phyloP scores from a whole-genome alignment of 1,140 invertebrate species.

The Caenorhabditis elegans region DNA sequence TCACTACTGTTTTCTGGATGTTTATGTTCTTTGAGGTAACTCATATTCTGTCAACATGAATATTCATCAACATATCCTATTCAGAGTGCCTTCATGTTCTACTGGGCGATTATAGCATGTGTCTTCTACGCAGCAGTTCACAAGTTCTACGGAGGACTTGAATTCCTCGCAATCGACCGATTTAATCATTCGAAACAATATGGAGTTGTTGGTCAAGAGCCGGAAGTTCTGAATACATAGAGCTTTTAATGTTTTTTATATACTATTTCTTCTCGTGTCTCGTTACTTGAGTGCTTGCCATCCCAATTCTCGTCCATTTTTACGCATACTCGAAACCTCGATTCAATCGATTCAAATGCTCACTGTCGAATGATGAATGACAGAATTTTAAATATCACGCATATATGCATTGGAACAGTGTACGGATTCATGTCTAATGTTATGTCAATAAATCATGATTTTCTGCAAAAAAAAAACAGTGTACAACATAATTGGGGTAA shows the following conservation, averaged over 20 bases:
- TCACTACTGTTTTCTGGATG: slow-evolving; percentile 39
- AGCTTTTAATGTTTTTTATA: too few species aligned
- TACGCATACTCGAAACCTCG: background rate
- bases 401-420: background rate
- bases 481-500: too few species aligned
- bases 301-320: background rate
- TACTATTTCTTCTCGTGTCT: background rate
- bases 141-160: slow-evolving; percentile 55
- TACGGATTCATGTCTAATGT: too few species aligned
- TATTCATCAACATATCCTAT: background rate
- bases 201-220: background rate
- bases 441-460: background rate
- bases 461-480: background rate
- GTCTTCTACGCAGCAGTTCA: slow-evolving; percentile 52
- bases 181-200: slow-evolving; percentile 23
- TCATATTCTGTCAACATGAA: background rate
- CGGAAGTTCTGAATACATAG: background rate
- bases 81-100: slow-evolving; percentile 29
- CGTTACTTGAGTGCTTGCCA: background rate
- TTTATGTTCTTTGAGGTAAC: slow-evolving; percentile 37
- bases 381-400: background rate
- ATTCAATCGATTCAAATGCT: background rate
- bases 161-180: slow-evolving; percentile 46
- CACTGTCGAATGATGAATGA: background rate
- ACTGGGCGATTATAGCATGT: slow-evolving; percentile 44